Evolutionary conservation across 2,888 invertebrate genomes (phyloP), one percentile per base, ranked within the genome.

Genomic region (Brachynemurus nebulosus): DNA sequence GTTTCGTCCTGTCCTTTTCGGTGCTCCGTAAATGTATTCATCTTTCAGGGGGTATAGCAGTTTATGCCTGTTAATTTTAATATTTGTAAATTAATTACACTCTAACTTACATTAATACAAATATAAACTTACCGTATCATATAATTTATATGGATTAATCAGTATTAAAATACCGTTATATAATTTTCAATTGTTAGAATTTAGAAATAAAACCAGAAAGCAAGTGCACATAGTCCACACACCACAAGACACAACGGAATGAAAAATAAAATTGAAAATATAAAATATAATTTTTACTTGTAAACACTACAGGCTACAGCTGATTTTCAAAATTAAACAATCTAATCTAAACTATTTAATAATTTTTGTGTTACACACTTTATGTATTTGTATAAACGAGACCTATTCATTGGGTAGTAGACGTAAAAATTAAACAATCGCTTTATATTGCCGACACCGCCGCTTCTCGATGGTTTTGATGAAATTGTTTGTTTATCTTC

Each of bases 21-120:
- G 40, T 45, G 45, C 27, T 45, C 45, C 27, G 33, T 40, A 42
- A 45, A 45, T 36, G 42, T 42, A 42, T 36, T 36, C 42, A 42
- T 42, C 42, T 42, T 42, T 42, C 42, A 42, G 42, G 42, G 27
- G 42, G 42, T 42, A 42, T 35, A 42, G 35, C 42, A 36, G 35
- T 42, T 42, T 42, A 42, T 42, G 35, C 42, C 12, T 42, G 11
- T 33, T 42, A 36, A 36, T 42, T 42, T 42, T 42, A 42, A 42
- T 42, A 42, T 42, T 42, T 42, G 42, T 42, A 42, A 42, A 42
- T 42, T 36, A 42, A 42, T 42, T 34, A 42, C 42, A 42, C 35
- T 42, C 42, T 42, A 42, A 42, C 42, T 18, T 37, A 37, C 42
- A 36, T 42, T 42, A 42, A 42, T 42, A 42, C 42, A 42, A 42